phyloP scores from a whole-genome alignment of 2,888 invertebrate species.

The Nesidiocoris tenuis region DNA sequence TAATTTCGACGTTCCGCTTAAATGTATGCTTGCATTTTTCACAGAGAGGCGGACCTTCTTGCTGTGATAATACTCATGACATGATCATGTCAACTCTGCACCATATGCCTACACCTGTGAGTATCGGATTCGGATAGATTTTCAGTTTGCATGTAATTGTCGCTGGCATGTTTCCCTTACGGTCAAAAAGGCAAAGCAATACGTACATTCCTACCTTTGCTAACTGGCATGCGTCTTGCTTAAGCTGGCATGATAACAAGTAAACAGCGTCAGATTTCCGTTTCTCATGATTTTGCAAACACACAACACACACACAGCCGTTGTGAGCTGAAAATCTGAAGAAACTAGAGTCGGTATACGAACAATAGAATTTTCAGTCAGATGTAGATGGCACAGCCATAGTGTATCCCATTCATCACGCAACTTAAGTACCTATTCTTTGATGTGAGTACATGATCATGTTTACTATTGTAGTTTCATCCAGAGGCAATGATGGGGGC shows the following conservation, averaged over 20 bases:
- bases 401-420: no score
- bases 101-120: constrained; percentile 63
- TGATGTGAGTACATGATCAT: no score
- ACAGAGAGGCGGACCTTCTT: constrained; percentile 57
- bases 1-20: constrained; percentile 6
- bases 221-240: constrained; percentile 34
- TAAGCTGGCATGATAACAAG: constrained; percentile 20
- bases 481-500: no score
- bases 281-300: neutral
- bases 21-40: constrained; percentile 45
- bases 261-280: neutral
- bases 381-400: no score
- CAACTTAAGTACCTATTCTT: no score
- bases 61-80: constrained; percentile 59
- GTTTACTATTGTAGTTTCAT: no score
- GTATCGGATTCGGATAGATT: constrained; percentile 52
- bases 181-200: constrained; percentile 22
- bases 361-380: no score
- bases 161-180: constrained; percentile 9
- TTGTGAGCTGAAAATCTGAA: neutral
- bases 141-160: constrained; percentile 22
- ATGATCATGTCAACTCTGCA: constrained; percentile 62
- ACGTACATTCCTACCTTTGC: constrained; percentile 13
- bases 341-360: no score
- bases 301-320: neutral